Evolutionary conservation across 2,113 vertebrate genomes (phyloP).

Genomic region (Halichoerus grypus): DNA sequence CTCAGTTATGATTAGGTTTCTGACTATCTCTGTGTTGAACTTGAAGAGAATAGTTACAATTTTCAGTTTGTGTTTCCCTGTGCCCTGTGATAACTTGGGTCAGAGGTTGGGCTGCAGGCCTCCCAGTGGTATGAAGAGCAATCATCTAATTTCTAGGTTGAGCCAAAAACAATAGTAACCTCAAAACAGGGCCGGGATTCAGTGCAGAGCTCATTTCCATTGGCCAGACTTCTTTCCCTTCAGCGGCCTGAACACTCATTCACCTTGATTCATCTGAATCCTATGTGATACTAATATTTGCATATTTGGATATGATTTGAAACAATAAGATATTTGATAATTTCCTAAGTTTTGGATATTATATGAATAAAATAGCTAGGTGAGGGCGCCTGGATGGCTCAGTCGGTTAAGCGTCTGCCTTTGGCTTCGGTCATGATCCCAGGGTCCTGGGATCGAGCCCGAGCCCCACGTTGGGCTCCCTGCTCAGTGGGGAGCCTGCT

Average conservation of each 20-base stretch:
- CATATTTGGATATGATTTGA: conserved; percentile 39
- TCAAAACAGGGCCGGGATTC: conserved; percentile 49
- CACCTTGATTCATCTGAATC: not conserved
- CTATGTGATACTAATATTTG: not conserved
- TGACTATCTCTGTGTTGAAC: conserved; percentile 52
- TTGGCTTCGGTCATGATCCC: not conserved
- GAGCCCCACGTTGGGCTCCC: not conserved
- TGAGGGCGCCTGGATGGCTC: not conserved
- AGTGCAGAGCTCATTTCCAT: conserved; percentile 18
- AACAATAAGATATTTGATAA: conserved; percentile 14
- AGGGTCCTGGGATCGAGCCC: not conserved
- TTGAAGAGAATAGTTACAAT: conserved; percentile 2
- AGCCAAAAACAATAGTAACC: conserved; percentile 79
- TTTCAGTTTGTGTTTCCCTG: conserved; percentile 72
- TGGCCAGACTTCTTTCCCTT: not conserved
- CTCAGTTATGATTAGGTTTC: not conserved
- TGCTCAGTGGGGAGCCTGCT: not conserved
- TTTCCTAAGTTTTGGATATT: not conserved
- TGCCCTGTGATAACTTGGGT: conserved; percentile 71
- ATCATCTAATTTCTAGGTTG: conserved; percentile 37
- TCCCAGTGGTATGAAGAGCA: conserved; percentile 72
- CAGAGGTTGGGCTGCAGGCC: conserved; percentile 76
- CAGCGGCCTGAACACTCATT: not conserved
- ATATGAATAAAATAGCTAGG: not conserved
- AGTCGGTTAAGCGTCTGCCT: not conserved